Evolutionary conservation across 92 coral and sea anemone genomes (phyloP), one percentile per base, ranked within the genome.

Genomic region (Montipora capitata): DNA sequence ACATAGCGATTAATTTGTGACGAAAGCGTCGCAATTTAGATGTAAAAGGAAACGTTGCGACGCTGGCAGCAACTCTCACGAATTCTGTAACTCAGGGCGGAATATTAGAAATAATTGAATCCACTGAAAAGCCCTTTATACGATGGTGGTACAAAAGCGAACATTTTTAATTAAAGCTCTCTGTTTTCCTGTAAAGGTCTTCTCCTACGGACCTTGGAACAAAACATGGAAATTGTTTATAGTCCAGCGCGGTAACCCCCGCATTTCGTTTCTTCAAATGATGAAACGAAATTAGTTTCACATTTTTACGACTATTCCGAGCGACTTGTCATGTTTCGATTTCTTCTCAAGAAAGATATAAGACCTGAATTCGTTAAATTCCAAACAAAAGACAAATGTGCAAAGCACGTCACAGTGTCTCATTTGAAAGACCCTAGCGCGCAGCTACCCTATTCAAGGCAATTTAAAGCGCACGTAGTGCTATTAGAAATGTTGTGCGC

Each of bases 311-410:
- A 66, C 13, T 41, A 7, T 27, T 80, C 49, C 14, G 38, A 35
- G 76, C 76, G 52, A 71, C 18, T 48, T 58, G 17, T 51, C 39
- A 13, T 66, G 27, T 51, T 57, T 63, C 75, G 85, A 68, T 51
- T 82, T 35, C 68, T 43, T 6, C 40, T 18, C 14, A 27, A 14
- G 35, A 41, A 57, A 17, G n/a, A 40, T 11, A 57, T 35, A 72
- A 51, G 59, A 82, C 39, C 1, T 6, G 15, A 82, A 70, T 16
- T 71, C 3, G 27, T 40, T 4, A 3, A 2, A 16, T 17, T 11
- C 79, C 14, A 71, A 72, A 82, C 79, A 82, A 71, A 72, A 13
- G 79, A 82, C 40, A 82, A 82, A 45, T 12, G 70, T 80, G 54
- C 44, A 11, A 27, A 2, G 13, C 43, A 71, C 79, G 87, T 71